A percentile compares a stretch with the other conserved stretches of the same genome.
Conservation (phyloP, 2,888 invertebrate species). For the Halocaridina rubra region DNA sequence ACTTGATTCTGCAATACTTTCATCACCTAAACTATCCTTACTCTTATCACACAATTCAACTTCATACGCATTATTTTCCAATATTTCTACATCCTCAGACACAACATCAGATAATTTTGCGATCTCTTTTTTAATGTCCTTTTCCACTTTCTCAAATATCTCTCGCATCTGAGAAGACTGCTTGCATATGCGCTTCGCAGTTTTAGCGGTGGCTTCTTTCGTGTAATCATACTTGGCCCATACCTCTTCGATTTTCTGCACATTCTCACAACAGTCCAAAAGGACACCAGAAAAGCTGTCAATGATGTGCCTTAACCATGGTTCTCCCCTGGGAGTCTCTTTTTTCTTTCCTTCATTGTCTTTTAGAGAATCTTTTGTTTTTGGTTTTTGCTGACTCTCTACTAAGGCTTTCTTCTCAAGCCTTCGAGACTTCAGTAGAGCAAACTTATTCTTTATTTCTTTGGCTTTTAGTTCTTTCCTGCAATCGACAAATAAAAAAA, state of each 20-base stretch:
- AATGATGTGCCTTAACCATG: conserved; percentile 15
- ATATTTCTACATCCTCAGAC: not conserved
- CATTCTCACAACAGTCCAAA: conserved; percentile 20
- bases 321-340: not conserved
- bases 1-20: not conserved
- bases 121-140: not conserved
- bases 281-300: conserved; percentile 26
- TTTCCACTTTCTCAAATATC: conserved; percentile 29
- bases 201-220: conserved; percentile 23
- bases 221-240: conserved; percentile 24
- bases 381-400: not conserved
- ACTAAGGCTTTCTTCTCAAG: too few relatives aligned
- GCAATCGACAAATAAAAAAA: not conserved
- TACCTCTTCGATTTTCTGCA: conserved; percentile 16
- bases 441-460: conserved; percentile 43
- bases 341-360: not conserved
- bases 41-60: not conserved
- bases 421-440: not conserved
- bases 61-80: too few relatives aligned
- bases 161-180: conserved; percentile 16
- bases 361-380: not conserved
- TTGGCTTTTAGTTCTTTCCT: conserved; percentile 41
- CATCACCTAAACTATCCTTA: not conserved
- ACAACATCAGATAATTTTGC: not conserved
- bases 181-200: conserved; percentile 17